Conservation (phyloP, 2,113 vertebrate genomes). For the Prietella phreatophila region DNA sequence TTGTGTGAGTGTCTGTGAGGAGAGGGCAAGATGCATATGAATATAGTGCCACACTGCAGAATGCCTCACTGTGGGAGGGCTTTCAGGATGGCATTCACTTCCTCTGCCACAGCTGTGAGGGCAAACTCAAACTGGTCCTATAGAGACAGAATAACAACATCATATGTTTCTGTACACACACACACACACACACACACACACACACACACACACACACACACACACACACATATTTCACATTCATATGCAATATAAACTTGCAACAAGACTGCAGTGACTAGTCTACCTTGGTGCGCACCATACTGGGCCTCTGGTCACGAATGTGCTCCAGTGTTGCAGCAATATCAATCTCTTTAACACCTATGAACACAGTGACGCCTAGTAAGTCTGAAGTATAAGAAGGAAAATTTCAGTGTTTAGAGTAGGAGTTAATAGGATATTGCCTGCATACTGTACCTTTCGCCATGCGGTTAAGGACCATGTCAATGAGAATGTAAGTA, state of each 20-base stretch:
- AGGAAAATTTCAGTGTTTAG: neutral
- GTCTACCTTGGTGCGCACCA: conserved; percentile 92
- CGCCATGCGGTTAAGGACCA: conserved; percentile 98
- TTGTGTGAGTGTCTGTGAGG: conserved; percentile 39
- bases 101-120: conserved; percentile 91
- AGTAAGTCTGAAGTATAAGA: neutral
- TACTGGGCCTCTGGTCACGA: conserved; percentile 89
- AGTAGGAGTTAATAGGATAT: neutral
- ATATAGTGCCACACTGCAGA: conserved; percentile 7
- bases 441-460: conserved; percentile 78
- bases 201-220: neutral
- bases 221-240: neutral
- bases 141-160: neutral
- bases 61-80: conserved; percentile 85
- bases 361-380: conserved; percentile 61
- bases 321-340: conserved; percentile 94
- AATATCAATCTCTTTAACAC: conserved; percentile 98
- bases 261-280: neutral
- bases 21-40: conserved; percentile 37
- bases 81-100: conserved; percentile 97
- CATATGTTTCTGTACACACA: too few species aligned
- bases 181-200: neutral
- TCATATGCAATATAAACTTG: neutral
- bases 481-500: conserved; percentile 93
- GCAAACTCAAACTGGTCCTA: conserved; percentile 99